phyloP scores from a whole-genome alignment of 2,888 invertebrate species.

The Pyralis farinalis region DNA sequence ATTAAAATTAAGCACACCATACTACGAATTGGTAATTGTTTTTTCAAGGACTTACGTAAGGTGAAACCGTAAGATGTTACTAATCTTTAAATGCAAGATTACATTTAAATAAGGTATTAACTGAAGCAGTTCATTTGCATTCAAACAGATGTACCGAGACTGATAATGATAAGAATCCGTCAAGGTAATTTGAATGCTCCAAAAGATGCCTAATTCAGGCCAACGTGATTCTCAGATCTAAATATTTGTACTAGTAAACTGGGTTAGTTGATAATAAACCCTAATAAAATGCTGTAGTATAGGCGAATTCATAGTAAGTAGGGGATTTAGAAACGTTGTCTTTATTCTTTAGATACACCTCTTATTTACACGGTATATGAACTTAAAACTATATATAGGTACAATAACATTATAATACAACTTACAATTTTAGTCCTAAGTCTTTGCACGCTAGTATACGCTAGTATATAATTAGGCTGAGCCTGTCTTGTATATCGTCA shows the following conservation, averaged over 20 bases:
- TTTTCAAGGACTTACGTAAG: neutral
- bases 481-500: too few species aligned
- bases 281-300: neutral
- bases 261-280: neutral
- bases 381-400: too few species aligned
- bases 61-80: neutral
- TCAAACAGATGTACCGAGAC: conserved; percentile 17
- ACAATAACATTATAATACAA: too few species aligned
- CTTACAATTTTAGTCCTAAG: too few species aligned
- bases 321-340: too few species aligned
- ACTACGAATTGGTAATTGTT: too few species aligned
- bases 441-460: too few species aligned
- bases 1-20: too few species aligned
- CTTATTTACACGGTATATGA: too few species aligned
- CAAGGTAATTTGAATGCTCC: conserved; percentile 32
- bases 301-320: neutral
- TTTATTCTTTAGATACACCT: too few species aligned
- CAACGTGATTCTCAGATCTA: neutral
- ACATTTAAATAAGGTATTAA: neutral
- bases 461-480: too few species aligned
- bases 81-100: neutral
- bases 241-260: conserved; percentile 1
- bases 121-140: conserved; percentile 17
- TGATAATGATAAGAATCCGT: conserved; percentile 35
- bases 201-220: conserved; percentile 1